Base-by-base conservation (phyloP, 2,888 invertebrate species). In the Rhamnusium bicolor region DNA sequence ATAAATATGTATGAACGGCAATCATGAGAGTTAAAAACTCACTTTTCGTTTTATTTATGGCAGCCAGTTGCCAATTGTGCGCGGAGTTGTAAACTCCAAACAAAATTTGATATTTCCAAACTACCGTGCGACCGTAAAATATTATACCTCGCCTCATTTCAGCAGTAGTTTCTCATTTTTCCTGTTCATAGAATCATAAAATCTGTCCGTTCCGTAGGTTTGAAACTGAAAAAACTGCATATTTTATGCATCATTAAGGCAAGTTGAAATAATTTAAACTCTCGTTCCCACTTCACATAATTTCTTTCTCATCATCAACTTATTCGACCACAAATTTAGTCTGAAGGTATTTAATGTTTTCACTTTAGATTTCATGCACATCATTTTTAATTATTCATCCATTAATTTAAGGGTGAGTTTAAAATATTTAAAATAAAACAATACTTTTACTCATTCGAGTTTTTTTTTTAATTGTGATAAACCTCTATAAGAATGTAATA, bases 1-100 rank as follows among this genome's bases (percentile, higher is more conserved):
- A 80, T 79, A 81, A 80, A 80, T 79, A 80, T 81, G 78, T 78
- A 79, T 80, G 78, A 72, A 69, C 47, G 71, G 58, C 60, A 71
- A 74, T 71, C 71, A 74, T 68, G 61, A 71, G 69, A 69, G 78
- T 74, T 79, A 75, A 78, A 75, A 78, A 78, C 73, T 71, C 73
- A 67, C 69, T 78, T 76, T 77, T 76, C 68, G 75, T 74, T 77
- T 73, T 75, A 77, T 79, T 75, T 78, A 78, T 71, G 63, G 46
- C 58, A 53, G 68, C 58, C 69, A 21, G 61, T 53, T 73, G 75
- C 73, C 75, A 74, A 76, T 77, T 76, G 77, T 72, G 69, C 65
- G 32, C 49, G 60, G 62, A 77, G 73, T 76, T 74, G 51, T 62
- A 62, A 47, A 47, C 21, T 62, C 47, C 62, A 46, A 29, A 54